Evolutionary conservation across 2,888 invertebrate genomes (phyloP).

Genomic region (Rotaria macrura): DNA sequence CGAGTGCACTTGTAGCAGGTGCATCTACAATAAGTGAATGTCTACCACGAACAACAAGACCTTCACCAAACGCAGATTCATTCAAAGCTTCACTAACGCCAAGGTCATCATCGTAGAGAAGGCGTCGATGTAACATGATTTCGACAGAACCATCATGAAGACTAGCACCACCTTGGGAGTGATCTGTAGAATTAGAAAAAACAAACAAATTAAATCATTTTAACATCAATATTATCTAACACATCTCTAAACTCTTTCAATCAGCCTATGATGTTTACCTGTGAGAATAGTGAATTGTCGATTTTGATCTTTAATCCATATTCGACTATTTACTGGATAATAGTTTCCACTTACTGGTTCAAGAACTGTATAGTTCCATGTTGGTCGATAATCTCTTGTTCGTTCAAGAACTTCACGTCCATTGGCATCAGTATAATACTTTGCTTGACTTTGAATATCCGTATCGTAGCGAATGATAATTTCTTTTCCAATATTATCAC

Average conservation of each 20-base stretch:
- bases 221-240: no score
- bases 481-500: constrained; percentile 65
- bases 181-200: constrained; percentile 40
- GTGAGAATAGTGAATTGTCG: constrained; percentile 36
- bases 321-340: constrained; percentile 76
- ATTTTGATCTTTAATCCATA: constrained; percentile 48
- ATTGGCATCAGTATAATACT: constrained; percentile 74
- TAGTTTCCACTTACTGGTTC: constrained; percentile 65
- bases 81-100: constrained; percentile 83
- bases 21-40: constrained; percentile 34
- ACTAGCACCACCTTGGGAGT: constrained; percentile 48
- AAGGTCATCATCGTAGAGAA: constrained; percentile 75
- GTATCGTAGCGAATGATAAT: constrained; percentile 65
- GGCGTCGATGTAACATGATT: constrained; percentile 63
- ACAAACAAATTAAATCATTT: no score
- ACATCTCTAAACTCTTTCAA: no score
- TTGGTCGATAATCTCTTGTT: constrained; percentile 50
- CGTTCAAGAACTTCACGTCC: constrained; percentile 66
- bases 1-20: constrained; percentile 21
- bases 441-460: constrained; percentile 36
- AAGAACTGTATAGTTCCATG: constrained; percentile 54
- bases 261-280: background rate
- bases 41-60: constrained; percentile 49
- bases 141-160: constrained; percentile 47
- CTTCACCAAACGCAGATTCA: constrained; percentile 58